Evolutionary conservation across 64 coral and sea anemone genomes (phyloP), one percentile per base, ranked within the genome.

Genomic region (Stylophora pistillata): DNA sequence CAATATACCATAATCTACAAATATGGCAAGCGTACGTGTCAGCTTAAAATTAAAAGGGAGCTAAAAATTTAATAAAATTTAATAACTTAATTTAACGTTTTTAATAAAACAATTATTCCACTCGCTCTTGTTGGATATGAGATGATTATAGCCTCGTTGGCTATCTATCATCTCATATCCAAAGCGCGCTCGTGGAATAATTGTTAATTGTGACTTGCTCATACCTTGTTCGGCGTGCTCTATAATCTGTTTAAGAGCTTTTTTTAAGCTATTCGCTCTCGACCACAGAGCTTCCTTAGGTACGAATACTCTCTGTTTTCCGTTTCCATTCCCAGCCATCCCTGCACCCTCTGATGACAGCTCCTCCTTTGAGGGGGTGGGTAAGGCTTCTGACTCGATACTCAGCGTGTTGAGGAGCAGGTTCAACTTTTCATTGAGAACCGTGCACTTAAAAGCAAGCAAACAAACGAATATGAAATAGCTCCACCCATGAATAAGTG

Each of bases 201-300:
- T 25, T n/a, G 12, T 77, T 26, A 55, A n/a, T n/a, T n/a, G 37
- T 58, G 2, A 21, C 32, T 53, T 10, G 15, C 16, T 20, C 88
- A 53, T 70, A 98, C 97, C 97, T 86, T 87, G 85, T 56, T 99
- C 97, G 52, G 97, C 95, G 31, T 99, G 97, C 16, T 99, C 93
- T 62, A 99, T 90, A 9, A 99, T 99, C 72, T 99, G 97, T 62
- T 95, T 89, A 0, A 99, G 73, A 13, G 97, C 97, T 84, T 99
- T 99, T 84, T 99, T 99, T 15, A 99, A 65, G 54, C 97, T 99
- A 64, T 99, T 99, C 31, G 97, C 97, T n/a, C 97, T 85, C 18
- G 97, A 99, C 97, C 95, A 95, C 30, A 99, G 84, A 74, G 97
- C 93, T 29, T 99, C 97, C 76, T 87, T 84, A 23, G 97, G 93